Base-by-base conservation (phyloP, 2,113 vertebrate species). In the Bubo bubo region DNA sequence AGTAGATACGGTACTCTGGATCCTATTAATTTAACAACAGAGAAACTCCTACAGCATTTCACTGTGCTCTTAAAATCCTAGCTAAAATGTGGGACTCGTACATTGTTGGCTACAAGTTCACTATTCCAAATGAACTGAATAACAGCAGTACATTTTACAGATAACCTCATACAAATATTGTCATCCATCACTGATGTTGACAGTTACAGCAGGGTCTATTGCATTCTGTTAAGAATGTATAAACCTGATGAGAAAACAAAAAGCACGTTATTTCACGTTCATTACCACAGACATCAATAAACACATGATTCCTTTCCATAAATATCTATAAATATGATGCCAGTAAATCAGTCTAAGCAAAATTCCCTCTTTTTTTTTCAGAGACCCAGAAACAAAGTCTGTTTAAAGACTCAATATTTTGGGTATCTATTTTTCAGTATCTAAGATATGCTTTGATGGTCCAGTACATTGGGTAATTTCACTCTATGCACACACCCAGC, bases 41-140 rank as follows among this genome's bases (percentile, higher is more conserved):
- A 95, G 94, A 97, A 97, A 96, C 67, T 83, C 79, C 86, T 97
- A 97, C 39, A 97, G 95, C 74, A 95, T 97, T 96, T 97, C 83
- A 97, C 93, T 93, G 95, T 95, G 93, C 94, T 98, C 84, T 95
- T 97, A 96, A 97, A 96, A 93, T 88, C 91, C 97, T 97, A 98
- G 88, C 96, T 97, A 96, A 96, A 89, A 95, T 94, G 95, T 98
- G 96, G 74, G 94, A 95, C 93, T 97, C 1, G 4, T 94, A 91
- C 92, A 93, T 96, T 21, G 7, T 96, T 96, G 97, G 96, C 96
- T 98, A 97, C 81, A 94, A 85, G 86, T 97, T 98, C 94, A 96
- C 97, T 97, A 97, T 86, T 98, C 84, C 97, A 96, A 98, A 97
- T 95, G 97, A 98, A 97, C 93, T 97, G 93, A 96, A 45, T 95